These are phyloP conservation scores for Drosophila borealis DNA, from an alignment of 2,888 invertebrate genomes.

Conservation along the genomic window DNA sequence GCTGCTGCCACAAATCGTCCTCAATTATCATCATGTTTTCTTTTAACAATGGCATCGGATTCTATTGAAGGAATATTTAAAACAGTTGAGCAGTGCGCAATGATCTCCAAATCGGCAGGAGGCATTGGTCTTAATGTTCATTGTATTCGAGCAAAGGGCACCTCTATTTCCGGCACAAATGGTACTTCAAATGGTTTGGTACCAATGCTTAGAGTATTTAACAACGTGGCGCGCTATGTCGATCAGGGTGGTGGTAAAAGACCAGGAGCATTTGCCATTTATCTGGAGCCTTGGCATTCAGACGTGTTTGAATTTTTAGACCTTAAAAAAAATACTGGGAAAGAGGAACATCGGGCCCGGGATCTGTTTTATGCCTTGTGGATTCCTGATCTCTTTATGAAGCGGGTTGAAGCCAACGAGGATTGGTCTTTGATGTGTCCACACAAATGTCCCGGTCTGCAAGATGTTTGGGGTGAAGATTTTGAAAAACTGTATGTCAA, in stretches of 20 bases:
- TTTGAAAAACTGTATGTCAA: conserved; percentile 94
- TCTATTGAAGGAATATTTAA: conserved; percentile 98
- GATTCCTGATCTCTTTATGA: conserved; percentile 99
- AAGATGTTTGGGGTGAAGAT: conserved; percentile 97
- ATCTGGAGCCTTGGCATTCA: conserved; percentile 99
- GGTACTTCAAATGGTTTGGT: conserved; percentile 97
- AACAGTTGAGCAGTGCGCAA: conserved; percentile 95
- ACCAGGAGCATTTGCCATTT: conserved; percentile 98
- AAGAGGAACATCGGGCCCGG: conserved; percentile 96
- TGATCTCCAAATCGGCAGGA: conserved; percentile 98
- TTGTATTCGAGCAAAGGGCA: conserved; percentile 96
- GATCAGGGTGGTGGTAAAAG: conserved; percentile 99
- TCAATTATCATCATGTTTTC: conserved; percentile 97
- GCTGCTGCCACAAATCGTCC: conserved; percentile 96
- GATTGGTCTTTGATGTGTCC: conserved; percentile 99
- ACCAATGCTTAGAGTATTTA: conserved; percentile 97
- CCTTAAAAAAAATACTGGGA: conserved; percentile 97
- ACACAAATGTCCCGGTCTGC: conserved; percentile 94
- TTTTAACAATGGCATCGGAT: conserved; percentile 97
- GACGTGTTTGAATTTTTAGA: conserved; percentile 98
- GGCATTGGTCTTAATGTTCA: conserved; percentile 99
- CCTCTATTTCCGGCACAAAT: conserved; percentile 96
- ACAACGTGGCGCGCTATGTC: conserved; percentile 97
- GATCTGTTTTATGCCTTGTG: conserved; percentile 98
- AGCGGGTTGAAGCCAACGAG: conserved; percentile 92